phyloP scores from a whole-genome alignment of 2,113 vertebrate genomes.

The Peromyscus polionotus region DNA sequence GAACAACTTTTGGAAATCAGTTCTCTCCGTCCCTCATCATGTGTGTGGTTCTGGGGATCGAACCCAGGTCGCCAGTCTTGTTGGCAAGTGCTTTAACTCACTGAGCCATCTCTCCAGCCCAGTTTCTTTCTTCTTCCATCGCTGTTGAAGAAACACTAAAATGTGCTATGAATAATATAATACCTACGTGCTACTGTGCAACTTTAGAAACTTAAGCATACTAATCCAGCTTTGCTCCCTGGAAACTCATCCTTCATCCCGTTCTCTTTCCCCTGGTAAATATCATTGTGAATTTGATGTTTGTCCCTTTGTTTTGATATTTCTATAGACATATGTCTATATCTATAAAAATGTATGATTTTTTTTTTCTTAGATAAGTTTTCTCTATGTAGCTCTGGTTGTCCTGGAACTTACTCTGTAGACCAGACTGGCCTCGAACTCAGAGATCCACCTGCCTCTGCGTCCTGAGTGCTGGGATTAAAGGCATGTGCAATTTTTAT shows the following conservation, averaged over 20 bases:
- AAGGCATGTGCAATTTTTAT: neutral
- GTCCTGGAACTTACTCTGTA: neutral
- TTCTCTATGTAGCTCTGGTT: neutral
- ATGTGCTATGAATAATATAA: neutral
- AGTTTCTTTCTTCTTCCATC: neutral
- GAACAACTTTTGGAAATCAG: neutral
- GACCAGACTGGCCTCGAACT: neutral
- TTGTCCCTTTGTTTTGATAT: neutral
- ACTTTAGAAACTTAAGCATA: neutral
- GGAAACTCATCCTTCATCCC: neutral
- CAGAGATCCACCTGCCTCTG: neutral
- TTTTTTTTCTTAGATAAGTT: neutral
- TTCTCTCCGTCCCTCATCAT: neutral
- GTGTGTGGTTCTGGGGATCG: neutral
- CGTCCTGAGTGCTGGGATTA: neutral
- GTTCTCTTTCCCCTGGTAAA: neutral
- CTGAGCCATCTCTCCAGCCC: neutral
- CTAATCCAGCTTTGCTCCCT: neutral
- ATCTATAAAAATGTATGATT: neutral
- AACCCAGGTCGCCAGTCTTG: neutral
- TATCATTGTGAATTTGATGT: neutral
- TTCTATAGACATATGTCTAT: neutral
- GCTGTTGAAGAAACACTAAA: neutral
- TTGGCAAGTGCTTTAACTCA: too few species aligned
- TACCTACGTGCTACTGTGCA: too few species aligned